Base-by-base conservation (phyloP, 2,888 invertebrate species). In the Elegia similella region DNA sequence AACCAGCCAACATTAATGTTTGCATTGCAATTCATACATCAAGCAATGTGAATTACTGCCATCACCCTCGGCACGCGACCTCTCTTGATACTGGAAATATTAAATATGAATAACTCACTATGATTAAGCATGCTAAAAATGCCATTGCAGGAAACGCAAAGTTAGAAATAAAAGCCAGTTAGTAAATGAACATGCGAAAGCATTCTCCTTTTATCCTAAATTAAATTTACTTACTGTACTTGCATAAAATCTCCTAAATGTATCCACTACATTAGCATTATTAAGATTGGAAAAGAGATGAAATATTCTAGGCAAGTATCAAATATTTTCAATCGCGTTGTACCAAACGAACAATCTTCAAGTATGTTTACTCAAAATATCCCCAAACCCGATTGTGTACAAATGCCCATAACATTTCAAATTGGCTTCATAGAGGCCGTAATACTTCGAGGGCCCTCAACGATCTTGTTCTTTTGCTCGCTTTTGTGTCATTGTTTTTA, bases 291-390 rank as follows among this genome's bases (percentile, higher is more conserved):
- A 38, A 38, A n/a, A n/a, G 0, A n/a, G 38, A 10, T 12, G 12
- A 12, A 8, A 2, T 38, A 12, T 38, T 61, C 7, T 17, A 50
- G 46, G 15, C 60, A 69, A 82, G 72, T 78, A 86, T 80, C 85
- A 87, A 85, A 66, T 74, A 57, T 52, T 58, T 56, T 70, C n/a
- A 55, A 52, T 15, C 72, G 56, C 44, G 57, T 65, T 73, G 69
- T 57, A n/a, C n/a, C 63, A 65, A 63, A 73, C 67, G 71, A 78
- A 80, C 78, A 80, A 81, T 80, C 71, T 75, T 82, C 77, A 82
- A 86, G 88, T 86, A 68, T 85, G 86, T 88, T 88, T 88, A 86
- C 85, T 86, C 78, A 82, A 87, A 88, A 87, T 80, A 84, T 77
- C 80, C 82, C 82, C 76, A 79, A 75, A 76, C 67, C 67, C 74